These are phyloP conservation scores for Tokudaia muenninki DNA, from an alignment of 2,797 vertebrate genomes.

Conservation along the genomic window DNA sequence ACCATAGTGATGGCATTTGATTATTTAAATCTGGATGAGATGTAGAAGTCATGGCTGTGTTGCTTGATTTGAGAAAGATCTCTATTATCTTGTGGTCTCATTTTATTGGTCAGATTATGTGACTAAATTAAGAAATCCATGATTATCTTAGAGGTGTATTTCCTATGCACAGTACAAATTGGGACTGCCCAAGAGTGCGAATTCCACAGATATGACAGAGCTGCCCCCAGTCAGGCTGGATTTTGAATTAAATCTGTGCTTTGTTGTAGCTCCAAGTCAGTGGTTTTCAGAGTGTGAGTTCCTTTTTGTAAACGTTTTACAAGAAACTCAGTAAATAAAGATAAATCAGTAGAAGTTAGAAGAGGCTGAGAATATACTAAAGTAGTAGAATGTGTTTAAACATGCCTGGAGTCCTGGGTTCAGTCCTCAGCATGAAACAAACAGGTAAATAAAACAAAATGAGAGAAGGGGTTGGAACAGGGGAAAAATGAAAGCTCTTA, in stretches of 20 bases:
- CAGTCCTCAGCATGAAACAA: not conserved
- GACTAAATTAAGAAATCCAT: slow-evolving; percentile 19
- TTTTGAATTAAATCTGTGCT: not conserved
- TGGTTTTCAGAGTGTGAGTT: slow-evolving; percentile 12
- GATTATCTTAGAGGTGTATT: not conserved
- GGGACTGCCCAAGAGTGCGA: not conserved
- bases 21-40: not conserved
- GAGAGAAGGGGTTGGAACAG: not conserved
- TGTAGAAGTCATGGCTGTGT: not conserved
- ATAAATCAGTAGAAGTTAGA: not conserved
- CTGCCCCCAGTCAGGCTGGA: not conserved
- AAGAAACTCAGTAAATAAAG: not conserved
- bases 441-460: not conserved
- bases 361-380: not conserved
- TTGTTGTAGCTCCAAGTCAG: not conserved
- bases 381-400: not conserved
- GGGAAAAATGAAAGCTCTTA: no score
- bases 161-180: not conserved
- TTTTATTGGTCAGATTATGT: slow-evolving; percentile 16
- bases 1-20: not conserved
- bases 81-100: not conserved
- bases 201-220: not conserved
- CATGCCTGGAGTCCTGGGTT: not conserved
- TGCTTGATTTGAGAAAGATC: slow-evolving; percentile 50
- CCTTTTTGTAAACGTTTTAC: not conserved